Base-by-base conservation (phyloP, 2,113 vertebrate species). In the Pelvicachromis taeniatus region DNA sequence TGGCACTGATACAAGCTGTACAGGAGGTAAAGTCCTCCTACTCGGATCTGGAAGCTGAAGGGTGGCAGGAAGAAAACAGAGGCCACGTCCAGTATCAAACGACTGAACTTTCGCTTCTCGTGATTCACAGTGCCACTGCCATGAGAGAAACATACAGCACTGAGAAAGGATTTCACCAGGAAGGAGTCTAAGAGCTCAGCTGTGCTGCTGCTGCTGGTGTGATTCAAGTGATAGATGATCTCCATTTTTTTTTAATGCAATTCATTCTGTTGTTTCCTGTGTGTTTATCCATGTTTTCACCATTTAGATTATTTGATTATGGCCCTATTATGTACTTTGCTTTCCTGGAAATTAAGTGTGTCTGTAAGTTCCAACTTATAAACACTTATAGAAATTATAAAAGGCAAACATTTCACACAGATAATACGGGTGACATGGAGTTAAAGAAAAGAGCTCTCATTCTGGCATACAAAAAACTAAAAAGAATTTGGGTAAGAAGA, bases 11-110 rank as follows among this genome's bases (percentile, higher is more conserved):
- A 98, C 59, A 99, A 90, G 3, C 97, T 96, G 52, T 98, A 97
- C 2, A 99, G 93, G 61, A 99, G 95, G 87, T 99, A 99, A 52
- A 99, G 95, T 2, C 96, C 98, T 26, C 97, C 98, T 7, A 98
- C 98, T 86, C 98, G 91, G 81, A 99, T 98, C 94, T 99, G 98
- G 94, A 99, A 99, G 42, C 96, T 96, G 14, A 97, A 97, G 0
- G 98, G 98, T 0, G 99, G 98, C 59, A 98, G 87, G 86, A 99
- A 96, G 89, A 96, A 99, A 4, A 80, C 84, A 87, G 85, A 96
- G 4, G 95, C 97, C 13, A 94, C 35, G 50, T 96, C 94, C 63
- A 99, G 93, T 5, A 94, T 93, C 93, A 97, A 94, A 19, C 95
- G 97, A 8, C 97, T 94, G 91, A 99, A 96, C 1, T 73, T 84